Evolutionary conservation across 2,888 invertebrate genomes (phyloP), one percentile per base, ranked within the genome.

Genomic region (Ormyrus pomaceus): DNA sequence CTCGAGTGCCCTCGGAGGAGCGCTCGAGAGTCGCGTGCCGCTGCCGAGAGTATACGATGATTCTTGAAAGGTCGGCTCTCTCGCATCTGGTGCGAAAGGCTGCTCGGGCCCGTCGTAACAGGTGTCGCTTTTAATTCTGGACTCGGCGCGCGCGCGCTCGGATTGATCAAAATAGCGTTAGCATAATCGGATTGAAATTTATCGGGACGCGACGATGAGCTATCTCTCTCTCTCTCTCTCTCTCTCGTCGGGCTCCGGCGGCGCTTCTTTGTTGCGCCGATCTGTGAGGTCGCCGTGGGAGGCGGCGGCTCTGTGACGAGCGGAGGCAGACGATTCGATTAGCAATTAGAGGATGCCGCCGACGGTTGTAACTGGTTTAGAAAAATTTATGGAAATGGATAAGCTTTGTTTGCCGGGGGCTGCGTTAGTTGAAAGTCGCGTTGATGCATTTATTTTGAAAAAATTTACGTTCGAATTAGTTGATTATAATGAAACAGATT

Each of bases 111-210:
- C n/a, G 55, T 68, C n/a, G 64, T 77, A 77, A 75, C 80, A 81
- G 80, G 80, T 77, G 81, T 81, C 81, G 69, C 74, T 58, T 65
- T 77, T 53, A 53, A 70, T 70, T 70, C 71, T n/a, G 56, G 34
- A 48, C 19, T 13, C 13, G 0, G n/a, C 53, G 56, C 1, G 0
- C 1, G 0, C 48, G 45, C 70, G 66, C 10, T 68, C 55, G 66
- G 66, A 77, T 77, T 71, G 46, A 77, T 77, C 53, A 53, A 77
- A 62, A 70, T 55, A 56, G 61, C 70, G 56, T 58, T 77, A 56
- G 53, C 51, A 6, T 81, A 81, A 81, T 81, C 69, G 65, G 77
- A 81, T 81, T 81, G 73, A 77, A 74, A 81, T 74, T 74, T 70
- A 74, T 70, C 77, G 73, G 48, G 56, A 19, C 58, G 59, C 56